phyloP scores from a whole-genome alignment of 2,113 vertebrate species.

The Diglossa brunneiventris region DNA sequence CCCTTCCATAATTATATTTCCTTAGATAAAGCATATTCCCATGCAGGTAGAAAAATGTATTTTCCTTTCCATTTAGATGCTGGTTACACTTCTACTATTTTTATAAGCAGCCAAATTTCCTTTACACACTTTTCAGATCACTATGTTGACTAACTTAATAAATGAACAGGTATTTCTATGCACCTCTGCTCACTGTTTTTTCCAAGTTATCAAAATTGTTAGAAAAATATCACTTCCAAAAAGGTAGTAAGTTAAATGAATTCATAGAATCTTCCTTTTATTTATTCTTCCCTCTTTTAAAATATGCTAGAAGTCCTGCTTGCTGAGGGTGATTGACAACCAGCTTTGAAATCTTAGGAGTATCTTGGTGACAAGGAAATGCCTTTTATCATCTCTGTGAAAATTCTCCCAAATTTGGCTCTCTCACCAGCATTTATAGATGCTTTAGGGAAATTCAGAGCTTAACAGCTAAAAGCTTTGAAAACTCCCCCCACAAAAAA shows the following conservation, averaged over 20 bases:
- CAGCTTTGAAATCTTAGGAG: neutral
- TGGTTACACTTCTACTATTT: neutral
- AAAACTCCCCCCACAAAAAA: neutral
- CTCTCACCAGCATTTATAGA: neutral
- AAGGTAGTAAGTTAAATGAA: neutral
- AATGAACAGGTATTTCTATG: neutral
- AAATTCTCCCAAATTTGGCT: neutral
- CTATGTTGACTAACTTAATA: neutral
- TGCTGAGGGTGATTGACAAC: conserved; percentile 14
- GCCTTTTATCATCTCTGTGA: neutral
- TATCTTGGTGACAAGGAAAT: neutral
- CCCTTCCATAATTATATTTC: neutral
- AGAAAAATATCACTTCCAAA: neutral
- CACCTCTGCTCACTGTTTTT: neutral
- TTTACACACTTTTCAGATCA: neutral
- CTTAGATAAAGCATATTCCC: neutral
- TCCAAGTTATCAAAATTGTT: neutral
- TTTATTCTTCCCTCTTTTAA: neutral
- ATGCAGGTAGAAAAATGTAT: neutral
- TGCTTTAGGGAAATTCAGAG: neutral
- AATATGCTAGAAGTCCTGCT: neutral
- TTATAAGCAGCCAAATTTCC: neutral
- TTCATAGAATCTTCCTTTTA: neutral
- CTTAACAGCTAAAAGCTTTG: neutral
- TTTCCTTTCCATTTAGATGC: neutral